Evolutionary conservation across 2,888 invertebrate species (phyloP).

Genomic region (Drosophila affinis): DNA sequence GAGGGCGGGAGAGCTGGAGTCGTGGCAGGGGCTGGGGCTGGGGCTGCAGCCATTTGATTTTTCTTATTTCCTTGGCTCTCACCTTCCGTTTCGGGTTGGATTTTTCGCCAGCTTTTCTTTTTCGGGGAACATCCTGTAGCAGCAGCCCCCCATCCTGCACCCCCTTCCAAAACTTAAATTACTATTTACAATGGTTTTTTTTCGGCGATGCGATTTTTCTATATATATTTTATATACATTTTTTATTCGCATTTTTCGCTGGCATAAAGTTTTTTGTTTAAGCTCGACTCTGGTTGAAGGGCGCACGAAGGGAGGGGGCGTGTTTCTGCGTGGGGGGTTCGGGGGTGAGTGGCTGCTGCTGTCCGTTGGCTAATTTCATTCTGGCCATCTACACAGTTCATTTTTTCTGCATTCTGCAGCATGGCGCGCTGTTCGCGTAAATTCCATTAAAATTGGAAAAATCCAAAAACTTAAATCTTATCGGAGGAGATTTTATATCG

Average conservation of each 20-base stretch:
- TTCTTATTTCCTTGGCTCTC: conserved; percentile 72
- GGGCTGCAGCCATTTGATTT: conserved; percentile 69
- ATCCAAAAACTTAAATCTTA: conserved; percentile 19
- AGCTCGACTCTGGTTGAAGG: conserved; percentile 12
- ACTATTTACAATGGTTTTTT: conserved; percentile 74
- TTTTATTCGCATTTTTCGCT: conserved; percentile 51
- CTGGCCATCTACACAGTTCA: conserved; percentile 43
- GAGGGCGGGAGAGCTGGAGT: neutral
- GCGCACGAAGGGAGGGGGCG: neutral
- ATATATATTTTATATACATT: conserved; percentile 23
- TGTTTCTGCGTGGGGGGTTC: neutral
- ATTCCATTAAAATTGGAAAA: conserved; percentile 32
- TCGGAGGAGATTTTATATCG: neutral
- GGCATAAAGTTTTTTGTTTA: conserved; percentile 44
- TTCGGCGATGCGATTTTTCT: conserved; percentile 39
- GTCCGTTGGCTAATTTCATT: conserved; percentile 67
- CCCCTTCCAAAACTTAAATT: conserved; percentile 72
- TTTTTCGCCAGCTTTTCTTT: conserved; percentile 28
- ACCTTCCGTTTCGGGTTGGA: conserved; percentile 71
- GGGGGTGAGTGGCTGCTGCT: conserved; percentile 5
- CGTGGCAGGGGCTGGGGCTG: neutral
- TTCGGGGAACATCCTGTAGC: conserved; percentile 60
- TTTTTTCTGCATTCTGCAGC: conserved; percentile 44
- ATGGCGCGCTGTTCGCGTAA: conserved; percentile 29
- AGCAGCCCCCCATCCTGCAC: neutral